Percentiles rank a stretch among this genome's conserved stretches.
Conservation (phyloP, 2,113 vertebrate genomes). For the Girardinichthys multiradiatus region DNA sequence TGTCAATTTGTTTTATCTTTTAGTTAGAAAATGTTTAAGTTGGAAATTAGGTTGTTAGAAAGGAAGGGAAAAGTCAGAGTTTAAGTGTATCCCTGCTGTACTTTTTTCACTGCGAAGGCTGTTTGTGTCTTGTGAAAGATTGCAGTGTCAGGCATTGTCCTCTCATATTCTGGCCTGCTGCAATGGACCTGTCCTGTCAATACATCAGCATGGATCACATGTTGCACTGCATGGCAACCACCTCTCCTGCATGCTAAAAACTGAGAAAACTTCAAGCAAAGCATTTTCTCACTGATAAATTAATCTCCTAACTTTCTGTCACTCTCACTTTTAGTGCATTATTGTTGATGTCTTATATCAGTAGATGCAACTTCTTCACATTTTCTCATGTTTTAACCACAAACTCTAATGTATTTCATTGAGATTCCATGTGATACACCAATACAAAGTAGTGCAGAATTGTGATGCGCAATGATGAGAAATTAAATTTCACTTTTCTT, state of each 20-base stretch:
- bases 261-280: not conserved
- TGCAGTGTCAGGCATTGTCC: not conserved
- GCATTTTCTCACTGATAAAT: constrained; percentile 39
- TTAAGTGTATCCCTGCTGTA: too few relatives aligned
- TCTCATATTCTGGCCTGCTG: not conserved
- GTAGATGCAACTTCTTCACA: not conserved
- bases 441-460: not conserved
- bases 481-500: too few relatives aligned
- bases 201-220: too few relatives aligned
- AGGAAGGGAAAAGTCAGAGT: not conserved
- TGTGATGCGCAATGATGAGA: not conserved
- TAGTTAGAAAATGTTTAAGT: not conserved
- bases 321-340: not conserved
- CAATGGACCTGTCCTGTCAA: too few relatives aligned
- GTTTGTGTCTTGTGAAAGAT: not conserved
- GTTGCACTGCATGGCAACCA: constrained; percentile 17
- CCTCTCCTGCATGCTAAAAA: constrained; percentile 61
- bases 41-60: not conserved
- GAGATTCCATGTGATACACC: not conserved
- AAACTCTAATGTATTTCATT: not conserved
- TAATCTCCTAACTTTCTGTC: constrained; percentile 13
- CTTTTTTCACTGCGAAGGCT: not conserved
- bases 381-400: not conserved
- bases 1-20: not conserved
- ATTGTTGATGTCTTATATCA: not conserved